Percentiles rank a stretch among this genome's conserved stretches.
Conservation (phyloP, 1,140 invertebrate genomes). For the Hylaeus anthracinus region DNA sequence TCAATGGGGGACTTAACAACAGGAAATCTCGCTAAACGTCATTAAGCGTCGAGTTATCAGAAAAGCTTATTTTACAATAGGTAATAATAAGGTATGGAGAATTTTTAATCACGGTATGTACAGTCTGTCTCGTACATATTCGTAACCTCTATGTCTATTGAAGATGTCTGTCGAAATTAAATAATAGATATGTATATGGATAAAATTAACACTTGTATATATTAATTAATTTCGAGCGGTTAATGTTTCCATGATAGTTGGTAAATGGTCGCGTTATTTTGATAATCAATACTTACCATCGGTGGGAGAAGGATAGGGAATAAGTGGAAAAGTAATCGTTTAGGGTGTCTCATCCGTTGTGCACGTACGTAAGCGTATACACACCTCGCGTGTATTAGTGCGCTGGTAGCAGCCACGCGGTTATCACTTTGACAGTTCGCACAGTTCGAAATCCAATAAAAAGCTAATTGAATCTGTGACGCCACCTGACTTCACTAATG, state of each 20-base stretch:
- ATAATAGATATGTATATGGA: too few relatives aligned
- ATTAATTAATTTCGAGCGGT: too few relatives aligned
- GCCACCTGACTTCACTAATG: slow-evolving; percentile 81
- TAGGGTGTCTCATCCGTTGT: neutral
- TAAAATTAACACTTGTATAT: too few relatives aligned
- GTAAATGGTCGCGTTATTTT: neutral
- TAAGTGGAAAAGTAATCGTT: slow-evolving; percentile 27
- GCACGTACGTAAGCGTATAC: slow-evolving; percentile 18
- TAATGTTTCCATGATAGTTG: too few relatives aligned
- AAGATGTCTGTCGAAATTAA: too few relatives aligned
- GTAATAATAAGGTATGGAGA: too few relatives aligned
- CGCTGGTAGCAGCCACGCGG: slow-evolving; percentile 45
- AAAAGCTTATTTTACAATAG: too few relatives aligned
- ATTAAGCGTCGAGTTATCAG: neutral
- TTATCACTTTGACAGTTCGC: slow-evolving; percentile 79
- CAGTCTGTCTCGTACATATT: too few relatives aligned
- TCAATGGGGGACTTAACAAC: neutral
- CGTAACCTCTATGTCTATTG: too few relatives aligned
- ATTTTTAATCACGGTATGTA: too few relatives aligned
- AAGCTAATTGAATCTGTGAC: slow-evolving; percentile 81
- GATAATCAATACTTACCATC: too few relatives aligned
- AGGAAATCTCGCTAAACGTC: neutral
- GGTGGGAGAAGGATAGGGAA: neutral
- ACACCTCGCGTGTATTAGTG: slow-evolving; percentile 21
- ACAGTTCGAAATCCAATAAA: slow-evolving; percentile 80